Conservation (phyloP, 1,140 invertebrate genomes). For the Drosophila aff. region DNA sequence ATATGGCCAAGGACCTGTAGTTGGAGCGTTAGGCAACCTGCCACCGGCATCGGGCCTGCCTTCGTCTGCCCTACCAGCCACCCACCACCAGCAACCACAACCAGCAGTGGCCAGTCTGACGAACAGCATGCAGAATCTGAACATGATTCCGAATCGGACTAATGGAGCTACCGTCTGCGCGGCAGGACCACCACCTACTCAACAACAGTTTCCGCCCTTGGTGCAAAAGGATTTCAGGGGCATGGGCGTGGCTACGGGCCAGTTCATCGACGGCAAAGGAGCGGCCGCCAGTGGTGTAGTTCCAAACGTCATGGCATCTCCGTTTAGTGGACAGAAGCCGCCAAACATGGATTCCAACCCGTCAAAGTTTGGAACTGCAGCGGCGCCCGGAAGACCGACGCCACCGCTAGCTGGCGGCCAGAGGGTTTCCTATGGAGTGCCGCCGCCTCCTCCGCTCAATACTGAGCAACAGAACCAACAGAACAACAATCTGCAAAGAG, state of each 20-base stretch:
- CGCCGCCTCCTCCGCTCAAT: slow-evolving; percentile 22
- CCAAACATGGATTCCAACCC: slow-evolving; percentile 23
- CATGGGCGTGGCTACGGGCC: slow-evolving; percentile 48
- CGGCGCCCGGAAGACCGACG: slow-evolving; percentile 5
- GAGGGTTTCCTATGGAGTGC: slow-evolving; percentile 45
- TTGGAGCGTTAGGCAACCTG: slow-evolving; percentile 5
- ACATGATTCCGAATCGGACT: slow-evolving; percentile 55
- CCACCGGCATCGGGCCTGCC: slow-evolving; percentile 2
- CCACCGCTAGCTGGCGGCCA: slow-evolving; percentile 8
- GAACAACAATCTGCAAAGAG: slow-evolving; percentile 45
- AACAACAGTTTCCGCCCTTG: slow-evolving; percentile 4
- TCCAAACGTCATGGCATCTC: slow-evolving; percentile 45
- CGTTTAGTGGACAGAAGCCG: slow-evolving; percentile 40
- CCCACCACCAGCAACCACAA: slow-evolving; percentile 24
- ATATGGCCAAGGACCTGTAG: slow-evolving; percentile 1
- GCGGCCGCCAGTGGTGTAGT: not conserved
- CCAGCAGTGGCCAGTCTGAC: slow-evolving; percentile 41
- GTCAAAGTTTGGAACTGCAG: slow-evolving; percentile 46
- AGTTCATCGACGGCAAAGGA: slow-evolving; percentile 13
- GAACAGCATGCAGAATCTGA: slow-evolving; percentile 61
- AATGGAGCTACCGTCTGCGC: slow-evolving; percentile 22
- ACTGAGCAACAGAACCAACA: slow-evolving; percentile 54
- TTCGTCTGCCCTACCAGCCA: not conserved
- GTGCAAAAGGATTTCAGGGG: slow-evolving; percentile 45
- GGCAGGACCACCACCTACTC: not conserved